Evolutionary conservation across 2,888 invertebrate genomes (phyloP).

Genomic region (Chymomyza caudatula): DNA sequence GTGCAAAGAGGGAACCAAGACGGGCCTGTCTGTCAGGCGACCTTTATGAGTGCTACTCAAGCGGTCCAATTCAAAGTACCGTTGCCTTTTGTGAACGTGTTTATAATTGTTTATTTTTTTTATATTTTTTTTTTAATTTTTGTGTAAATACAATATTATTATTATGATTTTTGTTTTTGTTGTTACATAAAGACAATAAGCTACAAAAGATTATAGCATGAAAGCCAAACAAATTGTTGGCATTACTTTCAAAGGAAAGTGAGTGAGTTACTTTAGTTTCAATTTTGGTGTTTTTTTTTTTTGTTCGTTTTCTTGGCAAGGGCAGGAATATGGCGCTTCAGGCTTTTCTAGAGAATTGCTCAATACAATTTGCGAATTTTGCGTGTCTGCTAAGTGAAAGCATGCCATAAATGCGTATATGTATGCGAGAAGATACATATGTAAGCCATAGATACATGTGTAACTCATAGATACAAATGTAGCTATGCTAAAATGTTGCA

Average conservation of each 20-base stretch:
- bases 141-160: slow-evolving; percentile 61
- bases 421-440: not conserved
- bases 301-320: not conserved
- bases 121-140: slow-evolving; percentile 17
- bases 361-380: not conserved
- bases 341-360: not conserved
- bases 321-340: not conserved
- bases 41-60: slow-evolving; percentile 40
- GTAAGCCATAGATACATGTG: not conserved
- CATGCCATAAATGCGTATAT: not conserved
- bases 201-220: not conserved
- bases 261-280: not conserved
- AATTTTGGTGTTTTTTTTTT: too few species aligned
- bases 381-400: not conserved
- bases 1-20: not conserved
- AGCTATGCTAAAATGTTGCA: slow-evolving; percentile 40
- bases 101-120: slow-evolving; percentile 50
- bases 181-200: slow-evolving; percentile 59
- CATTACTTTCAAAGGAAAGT: slow-evolving; percentile 27
- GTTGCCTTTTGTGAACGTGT: slow-evolving; percentile 52
- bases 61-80: slow-evolving; percentile 34
- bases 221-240: slow-evolving; percentile 33
- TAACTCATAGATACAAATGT: not conserved
- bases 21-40: slow-evolving; percentile 28
- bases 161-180: slow-evolving; percentile 51